These are phyloP conservation scores for Rhinophrynus dorsalis DNA, from an alignment of 2,797 vertebrate genomes.

Conservation along the genomic window DNA sequence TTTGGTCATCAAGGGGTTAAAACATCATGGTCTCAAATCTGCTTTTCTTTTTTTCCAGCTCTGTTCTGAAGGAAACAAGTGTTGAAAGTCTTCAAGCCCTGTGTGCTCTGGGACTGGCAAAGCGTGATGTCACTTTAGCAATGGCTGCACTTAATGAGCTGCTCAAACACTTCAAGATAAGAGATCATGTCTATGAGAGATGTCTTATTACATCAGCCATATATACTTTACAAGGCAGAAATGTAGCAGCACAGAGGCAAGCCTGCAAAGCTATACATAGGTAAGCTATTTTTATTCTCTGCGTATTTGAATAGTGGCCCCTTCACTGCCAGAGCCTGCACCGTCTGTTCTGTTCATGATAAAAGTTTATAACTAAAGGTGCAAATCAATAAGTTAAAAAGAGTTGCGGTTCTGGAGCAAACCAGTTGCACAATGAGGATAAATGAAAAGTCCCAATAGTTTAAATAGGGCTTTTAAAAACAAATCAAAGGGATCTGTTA, in stretches of 20 bases:
- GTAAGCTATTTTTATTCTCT: conserved; percentile 60
- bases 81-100: conserved; percentile 85
- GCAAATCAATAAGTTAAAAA: no score
- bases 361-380: no score
- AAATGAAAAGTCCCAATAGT: no score
- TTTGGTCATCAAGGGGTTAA: no score
- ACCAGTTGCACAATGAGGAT: no score
- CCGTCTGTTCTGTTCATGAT: no score
- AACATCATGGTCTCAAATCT: neutral
- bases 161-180: conserved; percentile 72
- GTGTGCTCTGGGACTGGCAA: conserved; percentile 85
- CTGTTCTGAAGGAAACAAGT: conserved; percentile 84
- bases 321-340: no score
- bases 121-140: conserved; percentile 83
- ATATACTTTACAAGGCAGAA: conserved; percentile 83
- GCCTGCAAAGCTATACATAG: conserved; percentile 86
- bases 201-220: conserved; percentile 84
- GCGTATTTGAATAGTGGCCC: no score
- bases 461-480: no score
- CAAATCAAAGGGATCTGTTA: no score
- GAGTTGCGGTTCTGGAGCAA: no score
- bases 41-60: conserved; percentile 66
- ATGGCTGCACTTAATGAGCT: conserved; percentile 88
- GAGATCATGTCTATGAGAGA: conserved; percentile 69
- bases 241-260: conserved; percentile 76